phyloP scores from a whole-genome alignment of 2,113 vertebrate species.

The Andinoacara biseriatus region DNA sequence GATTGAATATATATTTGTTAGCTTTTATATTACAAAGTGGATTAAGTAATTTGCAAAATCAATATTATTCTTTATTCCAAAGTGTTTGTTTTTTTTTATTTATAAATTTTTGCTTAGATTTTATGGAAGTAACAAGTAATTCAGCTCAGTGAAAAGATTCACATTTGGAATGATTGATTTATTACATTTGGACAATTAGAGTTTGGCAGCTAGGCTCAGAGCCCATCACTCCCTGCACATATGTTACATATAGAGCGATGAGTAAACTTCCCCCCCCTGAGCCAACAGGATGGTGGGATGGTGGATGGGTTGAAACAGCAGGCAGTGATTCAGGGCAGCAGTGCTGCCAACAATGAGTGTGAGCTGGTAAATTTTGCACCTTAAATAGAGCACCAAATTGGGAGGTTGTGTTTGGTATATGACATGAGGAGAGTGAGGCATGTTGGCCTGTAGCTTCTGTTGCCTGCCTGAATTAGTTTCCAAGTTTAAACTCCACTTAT shows the following conservation, averaged over 20 bases:
- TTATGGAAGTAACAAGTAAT: background rate
- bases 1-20: background rate
- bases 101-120: background rate
- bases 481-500: background rate
- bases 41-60: background rate
- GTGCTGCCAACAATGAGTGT: background rate
- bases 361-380: slow-evolving; percentile 1
- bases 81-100: background rate
- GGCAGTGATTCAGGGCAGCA: slow-evolving; percentile 3
- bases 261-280: background rate
- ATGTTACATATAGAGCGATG: background rate
- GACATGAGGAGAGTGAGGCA: background rate
- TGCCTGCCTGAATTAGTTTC: background rate
- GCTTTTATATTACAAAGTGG: background rate
- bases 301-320: background rate
- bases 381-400: slow-evolving; percentile 6
- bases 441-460: background rate
- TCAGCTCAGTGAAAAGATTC: background rate
- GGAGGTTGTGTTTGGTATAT: background rate
- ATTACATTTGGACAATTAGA: background rate
- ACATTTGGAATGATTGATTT: background rate
- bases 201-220: background rate
- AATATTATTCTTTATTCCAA: background rate
- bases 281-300: background rate
- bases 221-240: background rate